Evolutionary conservation across 2,888 invertebrate species (phyloP), one percentile per base, ranked within the genome.

Genomic region (Sarcophaga caerulescens): DNA sequence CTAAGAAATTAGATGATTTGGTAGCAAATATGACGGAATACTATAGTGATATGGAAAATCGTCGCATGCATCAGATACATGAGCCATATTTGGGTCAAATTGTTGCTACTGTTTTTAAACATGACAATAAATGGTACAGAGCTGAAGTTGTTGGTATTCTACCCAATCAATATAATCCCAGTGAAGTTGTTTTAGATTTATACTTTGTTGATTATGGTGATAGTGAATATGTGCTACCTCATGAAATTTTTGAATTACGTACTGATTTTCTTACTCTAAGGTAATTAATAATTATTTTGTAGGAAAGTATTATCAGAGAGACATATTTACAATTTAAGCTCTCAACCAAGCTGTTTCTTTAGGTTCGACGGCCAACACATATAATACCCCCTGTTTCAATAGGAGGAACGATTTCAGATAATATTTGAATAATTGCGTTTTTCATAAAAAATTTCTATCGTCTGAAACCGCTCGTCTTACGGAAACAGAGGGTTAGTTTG

Each of bases 131-230:
- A 91, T 98, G 97, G 97, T 93, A 93, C 89, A 90, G 93, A 2
- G 93, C 93, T 1, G 95, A 97, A 91, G 95, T 98, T 8, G 94
- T 96, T 77, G 95, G 95, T 85, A 93, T 96, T 14, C 92, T 94
- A 45, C 94, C 94, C 70, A 95, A 95, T 91, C 95, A 95, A 90
- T 95, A 95, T 89, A 94, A 95, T 89, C 93, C 94, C 0, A 94
- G 95, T 23, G 94, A 95, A 87, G 94, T 94, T 90, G 94, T 95
- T 19, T 95, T 96, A 0, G 95, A 96, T 89, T 94, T 98, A 45
- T 97, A 96, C 92, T 98, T 95, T 93, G 95, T 98, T 76, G 98
- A 98, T 94, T 98, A 97, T 92, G 98, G 98, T 0, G 97, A 98
- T 93, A 95, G 95, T 84, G 96, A 96, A 89, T 94, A 95, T 89